Percentiles rank a stretch among this genome's conserved stretches.
These are phyloP conservation scores for Drosophila paucipuncta DNA, from an alignment of 2,888 invertebrate genomes.

Conservation along the genomic window DNA sequence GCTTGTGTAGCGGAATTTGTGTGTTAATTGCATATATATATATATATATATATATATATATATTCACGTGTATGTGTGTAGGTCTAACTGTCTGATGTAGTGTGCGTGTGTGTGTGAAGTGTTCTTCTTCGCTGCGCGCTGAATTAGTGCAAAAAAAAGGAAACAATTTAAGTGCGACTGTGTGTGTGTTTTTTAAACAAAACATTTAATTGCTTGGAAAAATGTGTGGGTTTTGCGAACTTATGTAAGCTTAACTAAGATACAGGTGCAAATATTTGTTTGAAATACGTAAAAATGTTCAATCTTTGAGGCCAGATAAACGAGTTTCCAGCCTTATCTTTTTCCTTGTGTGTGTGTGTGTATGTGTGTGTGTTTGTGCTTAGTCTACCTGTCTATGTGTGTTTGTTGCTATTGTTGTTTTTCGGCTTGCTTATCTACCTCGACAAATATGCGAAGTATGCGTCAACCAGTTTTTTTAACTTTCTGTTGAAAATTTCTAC, in stretches of 20 bases:
- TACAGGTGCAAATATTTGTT: slow-evolving; percentile 70
- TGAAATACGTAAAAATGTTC: slow-evolving; percentile 61
- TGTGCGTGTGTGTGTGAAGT: slow-evolving; percentile 59
- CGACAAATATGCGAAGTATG: slow-evolving; percentile 78
- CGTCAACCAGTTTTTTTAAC: slow-evolving; percentile 80
- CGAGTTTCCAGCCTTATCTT: slow-evolving; percentile 67
- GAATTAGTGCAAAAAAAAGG: slow-evolving; percentile 75
- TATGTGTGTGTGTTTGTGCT: slow-evolving; percentile 25
- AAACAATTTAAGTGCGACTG: slow-evolving; percentile 56
- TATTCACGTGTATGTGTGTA: slow-evolving; percentile 13
- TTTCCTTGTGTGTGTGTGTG: slow-evolving; percentile 32
- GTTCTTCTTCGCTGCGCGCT: slow-evolving; percentile 68
- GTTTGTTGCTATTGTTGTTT: slow-evolving; percentile 28
- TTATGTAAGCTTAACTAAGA: slow-evolving; percentile 66
- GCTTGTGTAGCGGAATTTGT: slow-evolving; percentile 67
- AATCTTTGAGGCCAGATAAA: slow-evolving; percentile 71
- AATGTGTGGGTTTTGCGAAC: slow-evolving; percentile 42
- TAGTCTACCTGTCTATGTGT: slow-evolving; percentile 4
- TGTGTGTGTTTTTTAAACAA: slow-evolving; percentile 56
- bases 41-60: background rate
- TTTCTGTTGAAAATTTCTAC: slow-evolving; percentile 75
- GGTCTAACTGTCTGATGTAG: slow-evolving; percentile 24
- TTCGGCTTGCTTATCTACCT: slow-evolving; percentile 73
- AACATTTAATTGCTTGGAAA: slow-evolving; percentile 45
- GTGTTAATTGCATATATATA: slow-evolving; percentile 18